Evolutionary conservation across 30 jellyfish, hydroid and myxozoan species (phyloP).

Genomic region (Calvadosia cruxmelitensis): DNA sequence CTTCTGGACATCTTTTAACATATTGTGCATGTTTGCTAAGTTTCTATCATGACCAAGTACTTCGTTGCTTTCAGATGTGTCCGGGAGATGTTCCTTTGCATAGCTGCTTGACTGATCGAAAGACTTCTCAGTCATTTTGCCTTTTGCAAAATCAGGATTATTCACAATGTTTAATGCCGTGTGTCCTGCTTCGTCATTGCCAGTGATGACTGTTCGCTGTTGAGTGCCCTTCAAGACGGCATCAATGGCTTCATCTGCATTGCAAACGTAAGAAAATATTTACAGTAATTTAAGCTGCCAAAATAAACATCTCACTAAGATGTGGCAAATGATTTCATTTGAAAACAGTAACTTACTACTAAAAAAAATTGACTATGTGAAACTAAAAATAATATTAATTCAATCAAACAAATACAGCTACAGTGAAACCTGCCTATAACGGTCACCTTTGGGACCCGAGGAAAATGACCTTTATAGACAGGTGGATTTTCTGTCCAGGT

Average conservation of each 20-base stretch:
- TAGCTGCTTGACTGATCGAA: not conserved
- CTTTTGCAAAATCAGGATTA: slow-evolving; percentile 32
- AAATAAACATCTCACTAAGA: not conserved
- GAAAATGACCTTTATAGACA: too few species aligned
- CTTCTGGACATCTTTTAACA: slow-evolving; percentile 28
- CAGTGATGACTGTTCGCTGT: slow-evolving; percentile 88
- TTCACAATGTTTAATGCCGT: slow-evolving; percentile 39
- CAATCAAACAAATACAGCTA: too few species aligned
- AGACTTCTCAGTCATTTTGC: not conserved
- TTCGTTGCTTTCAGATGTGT: slow-evolving; percentile 69
- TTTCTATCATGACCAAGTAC: slow-evolving; percentile 93
- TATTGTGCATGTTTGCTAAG: slow-evolving; percentile 55
- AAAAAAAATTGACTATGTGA: not conserved
- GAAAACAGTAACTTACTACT: not conserved
- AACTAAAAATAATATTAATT: not conserved
- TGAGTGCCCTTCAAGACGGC: slow-evolving; percentile 63
- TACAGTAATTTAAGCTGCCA: too few species aligned
- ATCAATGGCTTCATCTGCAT: slow-evolving; percentile 65
- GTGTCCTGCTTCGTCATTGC: slow-evolving; percentile 58
- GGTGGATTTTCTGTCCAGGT: too few species aligned
- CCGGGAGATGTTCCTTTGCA: slow-evolving; percentile 19
- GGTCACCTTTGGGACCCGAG: too few species aligned
- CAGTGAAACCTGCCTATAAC: too few species aligned
- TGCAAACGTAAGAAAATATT: too few species aligned
- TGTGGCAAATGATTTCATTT: not conserved